Base-by-base conservation (phyloP, 2,797 vertebrate species). In the Perodicticus potto region DNA sequence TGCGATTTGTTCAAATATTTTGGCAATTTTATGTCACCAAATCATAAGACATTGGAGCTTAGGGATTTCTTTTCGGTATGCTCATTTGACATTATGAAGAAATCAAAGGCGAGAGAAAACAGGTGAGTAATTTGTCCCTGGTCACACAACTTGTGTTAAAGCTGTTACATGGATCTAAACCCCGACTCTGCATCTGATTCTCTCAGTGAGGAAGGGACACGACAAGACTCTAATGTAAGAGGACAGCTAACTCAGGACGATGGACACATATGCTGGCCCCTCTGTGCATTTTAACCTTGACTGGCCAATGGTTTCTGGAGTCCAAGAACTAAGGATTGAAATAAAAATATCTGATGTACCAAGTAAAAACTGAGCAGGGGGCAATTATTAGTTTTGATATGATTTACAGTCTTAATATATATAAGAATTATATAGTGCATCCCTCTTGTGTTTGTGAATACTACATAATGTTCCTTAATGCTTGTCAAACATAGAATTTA, bases 401-500 rank as follows among this genome's bases (percentile, higher is more conserved):
- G 84, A 89, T 57, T 95, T 91, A 73, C 27, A 85, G 29, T 92
- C 34, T 93, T 45, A 12, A 34, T 37, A 49, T 57, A 32, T 77
- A 37, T 43, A 29, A 88, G 72, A 67, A 74, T 40, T 84, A 43
- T 72, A 63, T 7, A 81, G 19, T 55, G 61, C 29, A 73, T 87
- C 67, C 29, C 4, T 49, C n/a, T 81, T 73, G 63, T 67, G 89
- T 17, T 61, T 95, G 22, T 37, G 32, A 94, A 32, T 9, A 27
- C 32, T 7, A 37, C 9, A 22, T 70, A 45, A 94, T 89, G 94
- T 90, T 86, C 63, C 81, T 88, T 70, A 84, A 95, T 73, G 70
- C 29, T 92, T 73, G 27, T 93, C 92, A 93, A 70, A 85, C 6
- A 84, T 92, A n/a, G 69, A 93, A 67, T 96, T 95, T 92, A 76